A percentile compares a stretch with the other conserved stretches of the same genome.
These are phyloP conservation scores for Hirtodrosophila alboralis DNA, from an alignment of 2,888 invertebrate species.

Conservation along the genomic window DNA sequence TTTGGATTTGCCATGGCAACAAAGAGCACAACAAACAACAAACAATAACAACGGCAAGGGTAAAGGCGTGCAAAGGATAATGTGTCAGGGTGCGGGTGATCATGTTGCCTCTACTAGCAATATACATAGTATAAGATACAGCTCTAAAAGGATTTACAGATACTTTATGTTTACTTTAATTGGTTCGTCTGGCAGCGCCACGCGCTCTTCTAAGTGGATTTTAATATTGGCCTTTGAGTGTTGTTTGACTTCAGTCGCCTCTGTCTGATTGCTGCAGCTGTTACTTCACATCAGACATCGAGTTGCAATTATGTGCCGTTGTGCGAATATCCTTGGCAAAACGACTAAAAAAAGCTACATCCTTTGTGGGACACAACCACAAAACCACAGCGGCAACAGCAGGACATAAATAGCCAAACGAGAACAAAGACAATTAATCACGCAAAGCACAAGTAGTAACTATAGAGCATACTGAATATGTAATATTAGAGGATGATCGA, in stretches of 20 bases:
- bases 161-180: slow-evolving; percentile 67
- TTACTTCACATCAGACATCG: slow-evolving; percentile 34
- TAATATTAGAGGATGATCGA: neutral
- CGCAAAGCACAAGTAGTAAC: slow-evolving; percentile 34
- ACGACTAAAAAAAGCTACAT: slow-evolving; percentile 20
- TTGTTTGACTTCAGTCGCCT: slow-evolving; percentile 20
- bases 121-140: slow-evolving; percentile 19
- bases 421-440: slow-evolving; percentile 54
- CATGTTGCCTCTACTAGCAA: slow-evolving; percentile 29
- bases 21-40: slow-evolving; percentile 20
- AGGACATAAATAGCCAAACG: slow-evolving; percentile 25
- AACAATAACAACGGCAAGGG: slow-evolving; percentile 4
- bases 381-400: slow-evolving; percentile 46
- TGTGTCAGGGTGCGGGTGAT: slow-evolving; percentile 16
- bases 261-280: slow-evolving; percentile 55
- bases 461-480: neutral
- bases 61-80: slow-evolving; percentile 51
- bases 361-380: slow-evolving; percentile 28
- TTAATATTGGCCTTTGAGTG: slow-evolving; percentile 54
- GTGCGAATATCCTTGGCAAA: slow-evolving; percentile 45
- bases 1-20: slow-evolving; percentile 54
- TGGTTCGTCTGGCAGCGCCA: slow-evolving; percentile 54
- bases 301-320: slow-evolving; percentile 47
- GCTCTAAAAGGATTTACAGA: slow-evolving; percentile 71
- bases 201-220: slow-evolving; percentile 69